phyloP scores from a whole-genome alignment of 2,888 invertebrate species.

The Chrysomela aeneicollis region DNA sequence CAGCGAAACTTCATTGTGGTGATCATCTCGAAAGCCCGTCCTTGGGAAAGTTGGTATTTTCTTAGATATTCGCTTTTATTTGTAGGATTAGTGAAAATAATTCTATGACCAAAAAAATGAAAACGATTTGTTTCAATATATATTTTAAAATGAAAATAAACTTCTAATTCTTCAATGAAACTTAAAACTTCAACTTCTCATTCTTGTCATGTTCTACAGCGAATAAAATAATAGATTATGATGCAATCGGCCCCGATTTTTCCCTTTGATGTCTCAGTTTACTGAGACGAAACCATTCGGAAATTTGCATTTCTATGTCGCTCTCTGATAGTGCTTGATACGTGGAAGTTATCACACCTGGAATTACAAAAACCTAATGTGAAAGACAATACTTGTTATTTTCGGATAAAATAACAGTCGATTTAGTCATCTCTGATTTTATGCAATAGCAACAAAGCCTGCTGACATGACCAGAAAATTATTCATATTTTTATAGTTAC shows the following conservation, averaged over 20 bases:
- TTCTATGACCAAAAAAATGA: too few relatives aligned
- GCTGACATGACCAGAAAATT: not conserved
- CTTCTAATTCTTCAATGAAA: too few relatives aligned
- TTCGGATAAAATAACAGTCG: not conserved
- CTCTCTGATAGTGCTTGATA: slow-evolving; percentile 7
- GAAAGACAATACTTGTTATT: not conserved
- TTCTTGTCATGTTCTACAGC: too few relatives aligned
- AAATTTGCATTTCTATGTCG: slow-evolving; percentile 6
- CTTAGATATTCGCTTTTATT: too few relatives aligned
- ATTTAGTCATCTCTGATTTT: slow-evolving; percentile 9
- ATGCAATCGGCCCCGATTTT: not conserved
- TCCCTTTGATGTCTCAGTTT: not conserved
- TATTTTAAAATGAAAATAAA: too few relatives aligned
- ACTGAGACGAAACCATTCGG: slow-evolving; percentile 6
- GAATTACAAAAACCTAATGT: not conserved
- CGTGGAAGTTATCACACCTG: slow-evolving; percentile 11
- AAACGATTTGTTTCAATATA: too few relatives aligned
- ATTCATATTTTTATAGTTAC: not conserved
- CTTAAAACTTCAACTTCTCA: too few relatives aligned
- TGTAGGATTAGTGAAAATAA: too few relatives aligned
- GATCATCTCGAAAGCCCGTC: too few relatives aligned
- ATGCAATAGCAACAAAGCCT: slow-evolving; percentile 3
- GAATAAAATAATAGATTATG: not conserved
- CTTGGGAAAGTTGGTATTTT: too few relatives aligned
- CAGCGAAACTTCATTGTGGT: too few relatives aligned